Conservation (phyloP, 2,797 vertebrate genomes). For the Bradypodion pumilum region DNA sequence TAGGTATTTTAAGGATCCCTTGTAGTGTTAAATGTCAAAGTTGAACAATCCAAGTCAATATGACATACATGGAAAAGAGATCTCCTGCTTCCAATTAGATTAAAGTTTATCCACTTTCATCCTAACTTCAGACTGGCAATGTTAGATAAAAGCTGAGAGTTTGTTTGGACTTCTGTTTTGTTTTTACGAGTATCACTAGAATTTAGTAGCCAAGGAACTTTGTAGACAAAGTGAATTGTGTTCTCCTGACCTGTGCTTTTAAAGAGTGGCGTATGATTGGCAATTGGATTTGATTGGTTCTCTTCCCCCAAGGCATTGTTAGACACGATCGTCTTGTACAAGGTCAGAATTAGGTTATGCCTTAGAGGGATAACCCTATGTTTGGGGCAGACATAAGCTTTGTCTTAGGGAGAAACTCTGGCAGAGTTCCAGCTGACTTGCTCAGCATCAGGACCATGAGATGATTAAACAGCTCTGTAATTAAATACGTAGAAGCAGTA, state of each 20-base stretch:
- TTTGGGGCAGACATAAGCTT: not conserved
- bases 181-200: not conserved
- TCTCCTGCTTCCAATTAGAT: not conserved
- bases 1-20: not conserved
- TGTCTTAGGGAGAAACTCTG: not conserved
- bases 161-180: not conserved
- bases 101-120: not conserved
- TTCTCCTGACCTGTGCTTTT: not conserved
- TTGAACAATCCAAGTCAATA: not conserved
- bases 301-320: not conserved
- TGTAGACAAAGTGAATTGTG: not conserved
- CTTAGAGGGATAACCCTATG: not conserved
- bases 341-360: not conserved
- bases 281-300: not conserved
- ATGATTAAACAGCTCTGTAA: not conserved
- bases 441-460: not conserved
- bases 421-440: not conserved
- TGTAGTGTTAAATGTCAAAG: not conserved
- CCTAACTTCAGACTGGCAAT: not conserved
- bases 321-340: not conserved
- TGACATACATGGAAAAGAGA: no score
- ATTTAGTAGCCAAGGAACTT: not conserved
- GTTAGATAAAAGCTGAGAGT: not conserved
- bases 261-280: not conserved
- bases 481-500: not conserved